Evolutionary conservation across 2,888 invertebrate species (phyloP), one percentile per base, ranked within the genome.

Genomic region (Euphydryas editha): DNA sequence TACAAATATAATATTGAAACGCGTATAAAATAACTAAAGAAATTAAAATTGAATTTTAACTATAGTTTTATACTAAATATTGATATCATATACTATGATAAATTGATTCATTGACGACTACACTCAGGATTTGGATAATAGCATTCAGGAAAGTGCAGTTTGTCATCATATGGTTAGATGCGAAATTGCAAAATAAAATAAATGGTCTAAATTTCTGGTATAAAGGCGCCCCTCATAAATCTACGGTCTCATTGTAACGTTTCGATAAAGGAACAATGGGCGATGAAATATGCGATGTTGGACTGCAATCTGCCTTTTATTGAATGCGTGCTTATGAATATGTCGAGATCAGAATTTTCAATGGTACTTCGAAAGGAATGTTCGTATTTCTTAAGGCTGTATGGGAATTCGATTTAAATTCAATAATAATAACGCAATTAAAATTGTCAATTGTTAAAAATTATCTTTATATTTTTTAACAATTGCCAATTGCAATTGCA

Each of bases 191-290:
- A 70, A 67, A 70, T 68, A 68, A 70, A 70, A 70, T 70, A 68
- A 65, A 70, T 65, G 59, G 60, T 68, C 67, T 60, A 62, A 65
- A 68, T 65, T 68, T 60, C 56, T 59, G 39, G 70, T 67, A 67
- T 67, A 70, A 70, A 68, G 64, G 69, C 65, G 58, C 36, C 65
- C 47, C 56, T 55, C 72, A 82, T 86, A 86, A 86, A 86, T 86
- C 80, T 63, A 64, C 60, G 62, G 64, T 59, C 61, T 54, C 70
- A 72, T 83, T 83, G 83, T 83, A 77, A 75, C 78, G 73, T 73
- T 78, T 77, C 79, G 83, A 84, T 83, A 85, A 73, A 78, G 69
- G 75, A 63, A 83, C 83, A 83, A 83, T 80, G 69, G 75, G 65
- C 72, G 57, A 70, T 84, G 82, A 86, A 83, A 86, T 86, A 88